Conservation (phyloP, 2,888 invertebrate species). For the Dicycla oo region DNA sequence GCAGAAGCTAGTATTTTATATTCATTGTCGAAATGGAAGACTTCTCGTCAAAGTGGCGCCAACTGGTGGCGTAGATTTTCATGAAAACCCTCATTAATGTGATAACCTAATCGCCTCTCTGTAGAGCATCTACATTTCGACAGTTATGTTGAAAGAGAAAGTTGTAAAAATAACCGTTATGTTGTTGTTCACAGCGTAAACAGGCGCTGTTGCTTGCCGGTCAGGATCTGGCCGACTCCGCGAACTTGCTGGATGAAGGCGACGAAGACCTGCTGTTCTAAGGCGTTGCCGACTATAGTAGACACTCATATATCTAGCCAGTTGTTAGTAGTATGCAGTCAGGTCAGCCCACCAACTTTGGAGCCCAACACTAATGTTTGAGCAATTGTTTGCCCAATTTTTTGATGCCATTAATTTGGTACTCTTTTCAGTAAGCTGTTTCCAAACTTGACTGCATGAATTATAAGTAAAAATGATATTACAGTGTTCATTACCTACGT, state of each 20-base stretch:
- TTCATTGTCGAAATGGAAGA: too few relatives aligned
- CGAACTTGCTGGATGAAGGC: conserved; percentile 95
- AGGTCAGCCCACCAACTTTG: conserved; percentile 55
- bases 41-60: too few relatives aligned
- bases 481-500: conserved; percentile 79
- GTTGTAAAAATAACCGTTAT: neutral
- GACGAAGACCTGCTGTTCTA: conserved; percentile 98
- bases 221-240: conserved; percentile 83
- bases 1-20: too few relatives aligned
- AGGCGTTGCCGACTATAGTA: conserved; percentile 65
- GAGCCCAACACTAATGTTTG: conserved; percentile 29
- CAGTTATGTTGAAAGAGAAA: neutral
- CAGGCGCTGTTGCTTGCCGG: conserved; percentile 75
- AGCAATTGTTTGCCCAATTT: conserved; percentile 17
- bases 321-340: conserved; percentile 78
- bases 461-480: conserved; percentile 77
- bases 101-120: too few relatives aligned
- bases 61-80: too few relatives aligned
- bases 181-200: conserved; percentile 73
- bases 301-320: conserved; percentile 68
- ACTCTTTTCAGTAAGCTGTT: conserved; percentile 29
- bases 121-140: neutral
- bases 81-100: too few relatives aligned
- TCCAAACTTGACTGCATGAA: conserved; percentile 77
- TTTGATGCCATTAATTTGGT: conserved; percentile 17